These are phyloP conservation scores for Corvus hawaiiensis DNA, from an alignment of 2,113 vertebrate genomes.

Conservation along the genomic window DNA sequence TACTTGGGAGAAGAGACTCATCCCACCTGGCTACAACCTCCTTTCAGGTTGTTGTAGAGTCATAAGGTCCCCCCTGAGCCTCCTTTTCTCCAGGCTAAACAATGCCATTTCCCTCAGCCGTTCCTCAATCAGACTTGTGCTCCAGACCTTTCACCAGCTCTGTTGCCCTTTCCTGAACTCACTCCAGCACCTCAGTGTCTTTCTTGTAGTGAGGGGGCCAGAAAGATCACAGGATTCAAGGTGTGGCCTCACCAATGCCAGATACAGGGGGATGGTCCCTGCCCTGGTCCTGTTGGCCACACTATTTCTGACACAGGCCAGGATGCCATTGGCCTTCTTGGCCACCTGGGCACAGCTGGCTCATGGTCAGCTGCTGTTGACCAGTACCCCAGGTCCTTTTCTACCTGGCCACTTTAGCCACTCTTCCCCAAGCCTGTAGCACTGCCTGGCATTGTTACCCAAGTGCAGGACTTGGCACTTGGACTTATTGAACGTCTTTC, in stretches of 20 bases:
- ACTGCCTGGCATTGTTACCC: background rate
- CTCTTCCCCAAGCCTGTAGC: background rate
- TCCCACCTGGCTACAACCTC: background rate
- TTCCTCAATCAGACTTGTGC: background rate
- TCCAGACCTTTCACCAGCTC: background rate
- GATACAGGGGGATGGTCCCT: background rate
- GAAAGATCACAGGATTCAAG: background rate
- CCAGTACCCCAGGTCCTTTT: background rate
- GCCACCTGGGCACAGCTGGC: background rate
- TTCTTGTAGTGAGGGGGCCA: background rate
- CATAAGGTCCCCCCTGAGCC: background rate
- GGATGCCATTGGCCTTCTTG: background rate
- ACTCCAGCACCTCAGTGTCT: background rate
- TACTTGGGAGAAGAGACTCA: background rate
- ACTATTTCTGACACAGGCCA: background rate
- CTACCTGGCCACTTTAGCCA: background rate
- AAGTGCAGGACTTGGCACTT: accelerated
- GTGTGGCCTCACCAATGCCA: background rate
- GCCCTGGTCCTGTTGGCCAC: background rate
- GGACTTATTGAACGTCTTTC: background rate
- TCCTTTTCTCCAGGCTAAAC: background rate
- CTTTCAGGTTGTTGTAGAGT: background rate
- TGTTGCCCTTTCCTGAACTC: background rate
- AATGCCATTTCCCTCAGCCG: background rate
- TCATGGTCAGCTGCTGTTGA: background rate